Base-by-base conservation (phyloP, 1,140 invertebrate species). In the Drosophila quadrilineata region DNA sequence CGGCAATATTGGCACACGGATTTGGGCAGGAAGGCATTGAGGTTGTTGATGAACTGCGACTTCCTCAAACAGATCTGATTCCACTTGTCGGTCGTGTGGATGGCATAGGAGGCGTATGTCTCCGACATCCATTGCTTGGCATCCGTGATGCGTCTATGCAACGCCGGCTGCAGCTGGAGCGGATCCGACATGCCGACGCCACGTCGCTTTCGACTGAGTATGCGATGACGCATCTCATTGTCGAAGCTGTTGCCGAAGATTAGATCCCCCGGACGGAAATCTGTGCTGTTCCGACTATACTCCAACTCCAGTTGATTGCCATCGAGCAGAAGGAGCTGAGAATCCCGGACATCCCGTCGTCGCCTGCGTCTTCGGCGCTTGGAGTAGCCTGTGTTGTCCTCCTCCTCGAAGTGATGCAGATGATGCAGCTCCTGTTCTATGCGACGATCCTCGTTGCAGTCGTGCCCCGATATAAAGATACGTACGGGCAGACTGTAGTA, bases 91-190 rank as follows among this genome's bases (percentile, higher is more conserved):
- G 93, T 93, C 8, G 94, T 95, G 19, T 95, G 95, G 90, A 96
- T 95, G 3, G 95, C 93, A 75, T 95, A 96, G 8, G 95, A 96
- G 3, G 95, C 95, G 52, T 95, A 93, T 0, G 95, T 96, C 88
- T 96, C 95, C 1, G 94, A 94, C 77, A 95, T 94, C 95, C 95
- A 96, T 77, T 95, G 94, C 73, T 94, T 95, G 4, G 95, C 95
- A 53, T 95, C 93, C 2, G 93, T 64, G 10, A 90, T 87, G 12
- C 71, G 59, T 2, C 71, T 46, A 9, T 87, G 76, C 21, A 84
- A 14, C 1, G 76, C 68, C 0, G 71, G 68, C 49, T 79, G 84
- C 8, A 87, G 38, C 6, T 71, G 59, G 19, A 82, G 29, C 3
- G 71, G 94, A 90, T 87, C 92, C 89, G 64, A n/a, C n/a, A n/a